A percentile compares a stretch with the other conserved stretches of the same genome.
Evolutionary conservation across 2,888 invertebrate genomes (phyloP).

Genomic region (Drosophila limbata): DNA sequence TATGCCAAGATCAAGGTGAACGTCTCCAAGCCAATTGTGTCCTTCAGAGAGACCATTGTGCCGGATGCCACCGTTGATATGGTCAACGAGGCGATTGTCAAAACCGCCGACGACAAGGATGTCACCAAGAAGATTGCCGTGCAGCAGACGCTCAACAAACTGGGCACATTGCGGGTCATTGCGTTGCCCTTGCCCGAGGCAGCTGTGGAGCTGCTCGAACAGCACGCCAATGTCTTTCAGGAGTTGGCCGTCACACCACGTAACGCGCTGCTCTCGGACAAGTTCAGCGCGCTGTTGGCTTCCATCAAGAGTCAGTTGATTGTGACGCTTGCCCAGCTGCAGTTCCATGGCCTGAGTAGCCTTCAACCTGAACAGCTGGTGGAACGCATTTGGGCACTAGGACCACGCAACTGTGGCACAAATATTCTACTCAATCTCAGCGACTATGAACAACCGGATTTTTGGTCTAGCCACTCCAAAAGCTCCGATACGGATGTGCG

Average conservation of each 20-base stretch:
- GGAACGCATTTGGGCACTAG: slow-evolving; percentile 95
- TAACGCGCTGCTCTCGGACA: slow-evolving; percentile 78
- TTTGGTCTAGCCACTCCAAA: slow-evolving; percentile 85
- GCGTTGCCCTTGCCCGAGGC: slow-evolving; percentile 91
- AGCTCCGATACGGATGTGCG: slow-evolving; percentile 73
- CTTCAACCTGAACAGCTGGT: slow-evolving; percentile 86
- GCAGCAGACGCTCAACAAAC: slow-evolving; percentile 90
- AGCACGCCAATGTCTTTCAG: slow-evolving; percentile 87
- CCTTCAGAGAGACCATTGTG: slow-evolving; percentile 97
- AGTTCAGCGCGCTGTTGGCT: slow-evolving; percentile 66
- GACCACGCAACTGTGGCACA: slow-evolving; percentile 94
- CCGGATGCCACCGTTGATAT: slow-evolving; percentile 92
- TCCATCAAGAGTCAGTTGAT: slow-evolving; percentile 87
- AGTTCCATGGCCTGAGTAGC: slow-evolving; percentile 86
- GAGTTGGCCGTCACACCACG: slow-evolving; percentile 72
- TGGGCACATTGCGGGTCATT: slow-evolving; percentile 90
- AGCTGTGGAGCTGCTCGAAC: slow-evolving; percentile 90
- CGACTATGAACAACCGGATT: slow-evolving; percentile 88
- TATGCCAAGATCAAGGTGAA: slow-evolving; percentile 95
- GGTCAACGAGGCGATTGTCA: slow-evolving; percentile 93
- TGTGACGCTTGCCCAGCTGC: slow-evolving; percentile 87
- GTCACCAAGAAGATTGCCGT: slow-evolving; percentile 87
- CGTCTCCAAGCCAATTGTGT: slow-evolving; percentile 97
- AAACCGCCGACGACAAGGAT: slow-evolving; percentile 86
- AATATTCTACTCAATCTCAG: slow-evolving; percentile 95